Conservation (phyloP, 2,888 invertebrate genomes). For the Drosophila setosimentum region DNA sequence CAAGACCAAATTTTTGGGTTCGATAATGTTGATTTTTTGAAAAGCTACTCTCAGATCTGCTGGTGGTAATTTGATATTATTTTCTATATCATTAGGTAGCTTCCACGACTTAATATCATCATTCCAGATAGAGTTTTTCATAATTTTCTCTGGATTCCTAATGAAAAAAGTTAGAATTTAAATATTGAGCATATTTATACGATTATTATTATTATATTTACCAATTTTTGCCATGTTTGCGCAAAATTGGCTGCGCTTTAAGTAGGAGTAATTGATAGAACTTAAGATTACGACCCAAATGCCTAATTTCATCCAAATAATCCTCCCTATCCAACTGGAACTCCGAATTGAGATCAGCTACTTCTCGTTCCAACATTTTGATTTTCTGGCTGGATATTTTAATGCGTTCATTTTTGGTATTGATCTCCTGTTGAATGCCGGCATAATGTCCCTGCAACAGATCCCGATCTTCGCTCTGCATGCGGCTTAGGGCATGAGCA, state of each 20-base stretch:
- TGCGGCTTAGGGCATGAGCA: slow-evolving; percentile 87
- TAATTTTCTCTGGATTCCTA: slow-evolving; percentile 89
- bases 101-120: slow-evolving; percentile 90
- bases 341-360: slow-evolving; percentile 91
- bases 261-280: slow-evolving; percentile 89
- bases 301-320: slow-evolving; percentile 92
- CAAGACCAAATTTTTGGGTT: slow-evolving; percentile 1
- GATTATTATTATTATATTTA: slow-evolving; percentile 62
- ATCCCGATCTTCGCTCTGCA: slow-evolving; percentile 90
- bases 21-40: slow-evolving; percentile 13
- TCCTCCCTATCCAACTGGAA: slow-evolving; percentile 93
- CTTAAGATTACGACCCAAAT: slow-evolving; percentile 89
- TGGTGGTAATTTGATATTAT: slow-evolving; percentile 89
- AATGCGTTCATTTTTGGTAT: slow-evolving; percentile 89
- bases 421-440: slow-evolving; percentile 91
- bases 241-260: slow-evolving; percentile 89
- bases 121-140: slow-evolving; percentile 90
- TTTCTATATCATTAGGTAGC: slow-evolving; percentile 89
- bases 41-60: slow-evolving; percentile 77
- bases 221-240: slow-evolving; percentile 91
- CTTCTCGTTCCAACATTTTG: slow-evolving; percentile 89
- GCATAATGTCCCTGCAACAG: slow-evolving; percentile 91
- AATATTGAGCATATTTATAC: background rate
- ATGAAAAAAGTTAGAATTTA: background rate
- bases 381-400: slow-evolving; percentile 89